Evolutionary conservation across 64 coral and sea anemone genomes (phyloP).

Genomic region (Astreopora myriophthalma): DNA sequence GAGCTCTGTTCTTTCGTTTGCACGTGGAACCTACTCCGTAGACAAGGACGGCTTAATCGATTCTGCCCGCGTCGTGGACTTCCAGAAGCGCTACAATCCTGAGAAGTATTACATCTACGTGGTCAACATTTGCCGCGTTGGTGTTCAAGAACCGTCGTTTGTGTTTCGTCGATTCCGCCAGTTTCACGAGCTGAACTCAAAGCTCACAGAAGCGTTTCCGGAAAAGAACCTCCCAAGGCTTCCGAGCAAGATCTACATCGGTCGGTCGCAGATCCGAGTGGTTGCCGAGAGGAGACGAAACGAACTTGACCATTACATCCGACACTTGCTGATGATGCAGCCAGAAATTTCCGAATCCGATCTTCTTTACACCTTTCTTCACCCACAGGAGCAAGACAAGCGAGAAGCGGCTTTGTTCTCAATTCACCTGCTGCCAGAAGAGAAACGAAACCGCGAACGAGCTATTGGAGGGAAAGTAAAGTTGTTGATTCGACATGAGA

Average conservation of each 20-base stretch:
- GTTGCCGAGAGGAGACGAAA: conserved; percentile 88
- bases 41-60: conserved; percentile 75
- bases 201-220: conserved; percentile 79
- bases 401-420: conserved; percentile 73
- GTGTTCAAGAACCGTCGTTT: conserved; percentile 68
- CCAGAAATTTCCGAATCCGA: conserved; percentile 77
- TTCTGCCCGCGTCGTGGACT: conserved; percentile 94
- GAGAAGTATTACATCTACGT: conserved; percentile 98
- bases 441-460: conserved; percentile 75
- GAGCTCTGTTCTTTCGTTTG: conserved; percentile 83
- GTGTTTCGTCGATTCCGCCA: conserved; percentile 96
- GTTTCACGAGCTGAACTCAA: conserved; percentile 89
- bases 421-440: conserved; percentile 84
- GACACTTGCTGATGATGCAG: conserved; percentile 76
- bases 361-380: conserved; percentile 93
- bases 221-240: conserved; percentile 79
- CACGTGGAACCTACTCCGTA: conserved; percentile 80
- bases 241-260: conserved; percentile 91
- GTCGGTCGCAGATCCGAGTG: conserved; percentile 93
- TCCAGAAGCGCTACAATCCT: conserved; percentile 84
- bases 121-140: conserved; percentile 82
- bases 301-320: conserved; percentile 86
- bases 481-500: conserved; percentile 72
- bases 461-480: conserved; percentile 69
- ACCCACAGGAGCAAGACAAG: conserved; percentile 73